Evolutionary conservation across 2,888 invertebrate species (phyloP), one percentile per base, ranked within the genome.

Genomic region (Parelbella ahira): DNA sequence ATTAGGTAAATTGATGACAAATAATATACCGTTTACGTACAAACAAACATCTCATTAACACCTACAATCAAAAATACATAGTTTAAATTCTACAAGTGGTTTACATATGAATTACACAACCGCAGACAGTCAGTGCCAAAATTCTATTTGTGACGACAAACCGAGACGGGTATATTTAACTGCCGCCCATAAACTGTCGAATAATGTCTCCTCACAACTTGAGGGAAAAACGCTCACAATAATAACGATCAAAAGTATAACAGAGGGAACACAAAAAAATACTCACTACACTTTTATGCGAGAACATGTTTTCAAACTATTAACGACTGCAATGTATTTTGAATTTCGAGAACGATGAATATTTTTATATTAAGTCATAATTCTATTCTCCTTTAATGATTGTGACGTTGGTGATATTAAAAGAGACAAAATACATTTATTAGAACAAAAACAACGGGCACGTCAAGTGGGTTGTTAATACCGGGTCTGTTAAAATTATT

Each of bases 101-200:
- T 80, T 77, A 78, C 75, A 79, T 65, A 75, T 79, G 80, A 83
- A 83, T 86, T 84, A 83, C 86, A 84, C 81, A 87, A 86, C 77
- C 71, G 64, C 74, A 74, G 77, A 80, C 75, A 79, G 76, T 67
- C 75, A 81, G 86, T 87, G 86, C 87, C 87, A 87, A 87, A 86
- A 80, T 82, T 86, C 83, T 86, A 87, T 87, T 86, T 83, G 81
- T 76, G 70, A 80, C 81, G 75, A 83, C 84, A 83, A 82, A 84
- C 77, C 75, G 82, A 80, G 77, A 77, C 83, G 71, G 75, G 81
- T 86, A 84, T 84, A 86, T 86, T 86, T 86, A 87, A 87, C 84
- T 79, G 70, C 72, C 76, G 73, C 75, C 84, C 82, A 87, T 87
- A 87, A 87, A 86, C 82, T 81, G 80, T 77, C 70, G 68, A 81